Evolutionary conservation across 1,140 invertebrate genomes (phyloP).

Genomic region (Drosophila sechellia): DNA sequence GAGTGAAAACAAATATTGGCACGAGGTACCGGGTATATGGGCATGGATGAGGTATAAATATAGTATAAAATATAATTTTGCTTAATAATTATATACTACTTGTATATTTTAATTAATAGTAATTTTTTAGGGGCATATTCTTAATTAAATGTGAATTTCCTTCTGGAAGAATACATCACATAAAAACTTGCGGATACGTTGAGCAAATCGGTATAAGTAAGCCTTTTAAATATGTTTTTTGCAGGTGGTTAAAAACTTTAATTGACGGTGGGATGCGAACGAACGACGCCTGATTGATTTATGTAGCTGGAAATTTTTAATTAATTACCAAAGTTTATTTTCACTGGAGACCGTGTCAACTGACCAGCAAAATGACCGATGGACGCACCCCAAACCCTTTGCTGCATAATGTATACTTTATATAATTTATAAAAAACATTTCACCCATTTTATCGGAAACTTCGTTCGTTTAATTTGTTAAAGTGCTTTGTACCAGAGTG

Average conservation of each 20-base stretch:
- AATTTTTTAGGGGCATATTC: too few relatives aligned
- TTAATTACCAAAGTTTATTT: constrained; percentile 82
- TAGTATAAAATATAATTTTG: too few relatives aligned
- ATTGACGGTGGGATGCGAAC: constrained; percentile 17
- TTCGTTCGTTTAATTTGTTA: constrained; percentile 56
- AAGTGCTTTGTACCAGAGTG: constrained; percentile 45
- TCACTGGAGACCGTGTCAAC: constrained; percentile 47
- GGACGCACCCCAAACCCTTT: constrained; percentile 26
- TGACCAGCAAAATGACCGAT: constrained; percentile 68
- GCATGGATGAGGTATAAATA: neutral
- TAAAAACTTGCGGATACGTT: neutral
- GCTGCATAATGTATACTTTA: constrained; percentile 60
- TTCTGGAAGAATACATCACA: too few relatives aligned
- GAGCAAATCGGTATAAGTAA: neutral
- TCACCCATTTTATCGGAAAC: constrained; percentile 38
- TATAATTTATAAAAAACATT: constrained; percentile 80
- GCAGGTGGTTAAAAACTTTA: constrained; percentile 56
- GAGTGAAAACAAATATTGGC: constrained; percentile 4
- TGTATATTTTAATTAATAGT: too few relatives aligned
- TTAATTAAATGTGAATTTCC: neutral
- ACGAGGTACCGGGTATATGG: neutral
- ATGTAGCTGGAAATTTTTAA: constrained; percentile 72
- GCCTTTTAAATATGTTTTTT: constrained; percentile 7
- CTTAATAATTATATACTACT: too few relatives aligned
- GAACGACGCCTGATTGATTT: constrained; percentile 66